Percentiles rank a stretch among this genome's conserved stretches.
Conservation (phyloP, 2,797 vertebrate genomes). For the Phoxinus dragarum region DNA sequence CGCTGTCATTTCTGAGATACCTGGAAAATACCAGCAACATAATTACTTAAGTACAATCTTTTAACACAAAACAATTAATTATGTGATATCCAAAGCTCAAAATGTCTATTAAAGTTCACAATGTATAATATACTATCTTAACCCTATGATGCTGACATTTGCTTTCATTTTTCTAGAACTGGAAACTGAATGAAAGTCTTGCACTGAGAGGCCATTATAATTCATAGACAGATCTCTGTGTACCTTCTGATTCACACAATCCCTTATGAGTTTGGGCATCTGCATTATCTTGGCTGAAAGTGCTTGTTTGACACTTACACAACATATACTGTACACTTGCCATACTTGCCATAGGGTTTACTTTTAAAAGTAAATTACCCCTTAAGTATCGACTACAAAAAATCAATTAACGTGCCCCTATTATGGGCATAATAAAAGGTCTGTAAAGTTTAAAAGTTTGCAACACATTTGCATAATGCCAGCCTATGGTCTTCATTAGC, state of each 20-base stretch:
- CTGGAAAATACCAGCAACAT: slow-evolving; percentile 57
- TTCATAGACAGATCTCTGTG: not conserved
- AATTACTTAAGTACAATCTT: not conserved
- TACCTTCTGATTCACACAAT: not conserved
- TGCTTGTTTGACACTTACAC: not conserved
- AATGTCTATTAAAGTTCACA: not conserved
- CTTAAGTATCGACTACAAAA: not conserved
- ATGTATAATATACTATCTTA: not conserved
- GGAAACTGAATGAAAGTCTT: not conserved
- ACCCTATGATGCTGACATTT: not conserved
- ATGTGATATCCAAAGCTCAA: not conserved
- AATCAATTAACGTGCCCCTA: not conserved
- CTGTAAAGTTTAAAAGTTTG: not conserved
- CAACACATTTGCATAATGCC: not conserved
- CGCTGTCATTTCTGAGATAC: slow-evolving; percentile 67
- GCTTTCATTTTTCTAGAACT: not conserved
- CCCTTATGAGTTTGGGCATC: not conserved
- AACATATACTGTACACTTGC: not conserved
- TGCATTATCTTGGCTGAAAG: not conserved
- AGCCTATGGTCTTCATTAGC: not conserved
- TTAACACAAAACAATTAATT: not conserved
- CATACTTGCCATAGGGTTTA: not conserved
- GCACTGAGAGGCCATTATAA: no score
- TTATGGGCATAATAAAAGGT: no score
- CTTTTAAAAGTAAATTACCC: no score